Percentiles rank a stretch among this genome's conserved stretches.
These are phyloP conservation scores for Cotesia vestalis DNA, from an alignment of 1,140 invertebrate genomes.

Conservation along the genomic window DNA sequence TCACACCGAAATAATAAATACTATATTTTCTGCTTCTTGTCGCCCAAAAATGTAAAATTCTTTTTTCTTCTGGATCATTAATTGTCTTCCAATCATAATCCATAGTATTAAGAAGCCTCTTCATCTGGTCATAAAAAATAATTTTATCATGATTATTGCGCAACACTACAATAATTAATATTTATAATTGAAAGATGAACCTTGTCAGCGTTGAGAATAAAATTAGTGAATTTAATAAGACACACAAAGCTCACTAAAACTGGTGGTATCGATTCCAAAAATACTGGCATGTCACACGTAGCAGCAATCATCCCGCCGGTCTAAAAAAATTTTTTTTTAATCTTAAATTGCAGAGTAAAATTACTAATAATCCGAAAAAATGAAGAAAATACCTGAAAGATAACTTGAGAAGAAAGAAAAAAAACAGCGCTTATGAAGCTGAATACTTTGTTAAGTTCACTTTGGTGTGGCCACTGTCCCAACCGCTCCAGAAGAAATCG, in stretches of 20 bases:
- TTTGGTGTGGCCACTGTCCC: slow-evolving; percentile 46
- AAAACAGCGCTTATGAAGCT: slow-evolving; percentile 33
- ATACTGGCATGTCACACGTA: slow-evolving; percentile 35
- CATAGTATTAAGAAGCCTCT: slow-evolving; percentile 35
- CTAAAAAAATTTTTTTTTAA: slow-evolving; percentile 32
- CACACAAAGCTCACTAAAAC: slow-evolving; percentile 45
- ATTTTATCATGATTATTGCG: not conserved
- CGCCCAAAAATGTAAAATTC: slow-evolving; percentile 41
- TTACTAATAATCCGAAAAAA: not conserved
- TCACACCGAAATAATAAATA: slow-evolving; percentile 40
- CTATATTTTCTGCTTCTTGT: slow-evolving; percentile 39
- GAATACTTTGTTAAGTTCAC: slow-evolving; percentile 31
- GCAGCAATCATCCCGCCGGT: slow-evolving; percentile 43
- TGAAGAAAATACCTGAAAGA: slow-evolving; percentile 43
- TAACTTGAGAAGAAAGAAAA: slow-evolving; percentile 33
- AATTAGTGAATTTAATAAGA: slow-evolving; percentile 45
- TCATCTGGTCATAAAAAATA: slow-evolving; percentile 41
- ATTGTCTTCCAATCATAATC: slow-evolving; percentile 42
- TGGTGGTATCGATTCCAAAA: slow-evolving; percentile 45
- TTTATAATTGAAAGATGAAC: slow-evolving; percentile 22
- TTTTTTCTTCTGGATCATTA: slow-evolving; percentile 32
- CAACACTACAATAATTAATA: no score
- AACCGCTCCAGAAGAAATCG: slow-evolving; percentile 35
- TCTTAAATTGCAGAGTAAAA: not conserved
- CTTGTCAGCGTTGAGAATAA: slow-evolving; percentile 41